Percentiles rank a stretch among this genome's conserved stretches.
Conservation (phyloP, 2,797 vertebrate genomes). For the Poeciliopsis turneri region DNA sequence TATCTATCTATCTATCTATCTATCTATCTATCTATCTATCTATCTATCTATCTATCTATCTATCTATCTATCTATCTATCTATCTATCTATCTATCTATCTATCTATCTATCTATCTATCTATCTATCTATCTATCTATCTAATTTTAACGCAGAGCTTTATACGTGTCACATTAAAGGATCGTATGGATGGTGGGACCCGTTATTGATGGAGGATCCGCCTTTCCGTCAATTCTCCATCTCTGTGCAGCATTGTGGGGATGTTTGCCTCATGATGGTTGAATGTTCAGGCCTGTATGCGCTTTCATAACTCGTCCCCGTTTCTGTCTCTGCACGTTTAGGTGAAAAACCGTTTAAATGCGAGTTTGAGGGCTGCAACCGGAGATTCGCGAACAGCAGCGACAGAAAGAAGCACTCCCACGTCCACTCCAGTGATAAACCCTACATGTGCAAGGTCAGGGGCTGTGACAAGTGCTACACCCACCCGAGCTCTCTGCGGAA, state of each 20-base stretch:
- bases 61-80: too few species aligned
- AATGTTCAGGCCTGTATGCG: slow-evolving; percentile 10
- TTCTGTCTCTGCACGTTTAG: slow-evolving; percentile 79
- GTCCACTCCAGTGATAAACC: slow-evolving; percentile 80
- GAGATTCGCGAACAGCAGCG: slow-evolving; percentile 82
- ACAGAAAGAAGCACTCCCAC: slow-evolving; percentile 80
- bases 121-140: neutral
- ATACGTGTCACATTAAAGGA: too few species aligned
- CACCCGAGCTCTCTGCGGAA: slow-evolving; percentile 78
- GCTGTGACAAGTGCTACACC: slow-evolving; percentile 77
- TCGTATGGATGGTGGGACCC: too few species aligned
- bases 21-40: too few species aligned
- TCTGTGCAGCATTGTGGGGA: neutral
- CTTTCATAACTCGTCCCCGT: slow-evolving; percentile 60
- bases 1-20: too few species aligned
- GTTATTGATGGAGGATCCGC: too few species aligned
- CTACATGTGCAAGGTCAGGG: slow-evolving; percentile 81
- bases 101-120: too few species aligned
- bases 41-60: too few species aligned
- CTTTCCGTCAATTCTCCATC: neutral
- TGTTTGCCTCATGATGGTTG: neutral
- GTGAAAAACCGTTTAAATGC: slow-evolving; percentile 85
- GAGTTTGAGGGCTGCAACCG: slow-evolving; percentile 83
- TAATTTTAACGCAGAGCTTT: too few species aligned
- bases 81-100: too few species aligned